These are phyloP conservation scores for Drosophila borborema DNA, from an alignment of 2,888 invertebrate genomes.

Conservation along the genomic window DNA sequence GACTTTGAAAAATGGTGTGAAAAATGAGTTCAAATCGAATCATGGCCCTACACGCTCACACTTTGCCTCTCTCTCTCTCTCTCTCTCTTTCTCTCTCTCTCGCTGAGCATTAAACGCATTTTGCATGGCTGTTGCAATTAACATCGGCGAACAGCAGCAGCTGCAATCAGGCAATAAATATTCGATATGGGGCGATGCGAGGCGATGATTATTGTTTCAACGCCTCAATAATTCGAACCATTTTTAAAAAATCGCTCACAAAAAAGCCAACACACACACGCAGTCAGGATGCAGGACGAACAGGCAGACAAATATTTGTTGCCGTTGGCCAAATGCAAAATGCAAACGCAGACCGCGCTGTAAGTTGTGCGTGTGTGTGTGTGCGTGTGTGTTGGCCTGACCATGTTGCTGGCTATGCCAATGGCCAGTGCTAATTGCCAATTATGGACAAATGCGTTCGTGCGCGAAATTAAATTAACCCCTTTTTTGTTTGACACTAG, in stretches of 20 bases:
- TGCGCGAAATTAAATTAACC: slow-evolving; percentile 84
- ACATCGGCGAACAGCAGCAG: slow-evolving; percentile 55
- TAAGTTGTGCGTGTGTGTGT: slow-evolving; percentile 36
- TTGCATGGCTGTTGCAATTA: slow-evolving; percentile 66
- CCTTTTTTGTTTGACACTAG: slow-evolving; percentile 65
- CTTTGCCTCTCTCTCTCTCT: too few species aligned
- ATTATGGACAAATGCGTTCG: slow-evolving; percentile 83
- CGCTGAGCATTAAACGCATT: slow-evolving; percentile 36
- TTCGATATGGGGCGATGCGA: slow-evolving; percentile 46
- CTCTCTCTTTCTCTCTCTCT: neutral
- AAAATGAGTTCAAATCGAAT: slow-evolving; percentile 37
- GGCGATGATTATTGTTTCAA: slow-evolving; percentile 76
- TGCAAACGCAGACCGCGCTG: slow-evolving; percentile 57
- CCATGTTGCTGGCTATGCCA: slow-evolving; percentile 62
- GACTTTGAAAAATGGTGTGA: slow-evolving; percentile 75
- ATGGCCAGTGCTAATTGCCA: slow-evolving; percentile 83
- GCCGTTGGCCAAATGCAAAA: slow-evolving; percentile 72
- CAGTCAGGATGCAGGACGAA: slow-evolving; percentile 17
- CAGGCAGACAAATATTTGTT: slow-evolving; percentile 67
- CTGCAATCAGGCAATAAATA: slow-evolving; percentile 70
- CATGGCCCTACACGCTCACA: neutral
- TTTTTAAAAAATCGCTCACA: slow-evolving; percentile 62
- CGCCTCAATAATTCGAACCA: slow-evolving; percentile 72
- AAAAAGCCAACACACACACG: slow-evolving; percentile 40
- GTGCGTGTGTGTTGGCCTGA: slow-evolving; percentile 26